These are phyloP conservation scores for Nannospalax galili DNA, from an alignment of 2,113 vertebrate species.

Conservation along the genomic window DNA sequence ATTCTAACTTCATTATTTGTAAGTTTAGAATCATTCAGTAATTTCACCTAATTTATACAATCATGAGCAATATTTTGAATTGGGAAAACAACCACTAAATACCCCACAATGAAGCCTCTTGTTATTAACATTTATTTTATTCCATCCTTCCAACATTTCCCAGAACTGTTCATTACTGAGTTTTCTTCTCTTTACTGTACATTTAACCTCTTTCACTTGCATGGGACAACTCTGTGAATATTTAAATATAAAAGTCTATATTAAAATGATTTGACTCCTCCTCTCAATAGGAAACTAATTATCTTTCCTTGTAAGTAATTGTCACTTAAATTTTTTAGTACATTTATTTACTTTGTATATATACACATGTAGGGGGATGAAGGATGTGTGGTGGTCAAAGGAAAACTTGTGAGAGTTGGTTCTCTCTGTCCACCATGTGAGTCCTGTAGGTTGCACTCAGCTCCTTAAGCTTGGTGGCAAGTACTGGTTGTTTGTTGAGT, in stretches of 20 bases:
- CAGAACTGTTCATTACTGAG: not conserved
- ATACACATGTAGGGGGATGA: not conserved
- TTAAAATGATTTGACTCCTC: not conserved
- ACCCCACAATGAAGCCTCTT: not conserved
- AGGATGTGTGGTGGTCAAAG: not conserved
- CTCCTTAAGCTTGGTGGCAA: not conserved
- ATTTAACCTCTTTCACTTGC: not conserved
- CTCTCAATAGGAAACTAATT: not conserved
- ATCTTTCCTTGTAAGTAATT: not conserved
- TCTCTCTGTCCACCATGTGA: not conserved
- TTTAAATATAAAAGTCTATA: constrained; percentile 1
- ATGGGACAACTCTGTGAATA: not conserved
- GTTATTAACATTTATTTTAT: constrained; percentile 40
- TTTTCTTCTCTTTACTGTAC: not conserved
- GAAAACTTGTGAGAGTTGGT: not conserved
- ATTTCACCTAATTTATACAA: not conserved
- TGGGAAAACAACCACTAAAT: not conserved
- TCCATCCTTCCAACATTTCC: not conserved
- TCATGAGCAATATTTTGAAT: not conserved
- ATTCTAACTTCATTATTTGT: not conserved
- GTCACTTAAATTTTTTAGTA: not conserved
- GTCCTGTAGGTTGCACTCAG: too few relatives aligned
- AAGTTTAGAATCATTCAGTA: constrained; percentile 21
- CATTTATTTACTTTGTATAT: not conserved
- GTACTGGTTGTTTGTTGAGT: not conserved